Conservation (phyloP, 2,888 invertebrate species). For the Orchestes rusci region DNA sequence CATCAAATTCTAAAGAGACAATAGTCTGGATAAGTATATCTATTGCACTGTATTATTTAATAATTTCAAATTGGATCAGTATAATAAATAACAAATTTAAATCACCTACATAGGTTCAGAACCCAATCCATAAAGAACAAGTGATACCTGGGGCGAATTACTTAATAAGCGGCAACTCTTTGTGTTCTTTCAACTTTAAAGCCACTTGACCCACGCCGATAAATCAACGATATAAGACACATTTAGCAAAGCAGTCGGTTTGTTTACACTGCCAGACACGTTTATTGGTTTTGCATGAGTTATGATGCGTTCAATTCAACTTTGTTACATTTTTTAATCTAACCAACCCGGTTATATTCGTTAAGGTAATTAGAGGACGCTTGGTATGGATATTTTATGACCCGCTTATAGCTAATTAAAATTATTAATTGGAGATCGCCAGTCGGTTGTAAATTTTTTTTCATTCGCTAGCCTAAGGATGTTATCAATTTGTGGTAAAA, state of each 20-base stretch:
- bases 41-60: too few species aligned
- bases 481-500: conserved; percentile 17
- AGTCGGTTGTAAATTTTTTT: conserved; percentile 19
- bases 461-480: conserved; percentile 17
- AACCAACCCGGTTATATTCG: conserved; percentile 30
- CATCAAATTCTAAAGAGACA: too few species aligned
- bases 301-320: conserved; percentile 33
- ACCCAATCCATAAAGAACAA: too few species aligned
- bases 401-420: conserved; percentile 29
- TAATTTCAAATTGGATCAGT: too few species aligned
- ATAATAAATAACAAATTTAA: too few species aligned
- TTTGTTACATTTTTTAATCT: conserved; percentile 35
- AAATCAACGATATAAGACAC: too few species aligned
- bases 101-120: too few species aligned
- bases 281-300: conserved; percentile 35
- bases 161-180: too few species aligned
- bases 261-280: conserved; percentile 36
- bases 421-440: conserved; percentile 27
- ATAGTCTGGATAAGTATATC: too few species aligned
- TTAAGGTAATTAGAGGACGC: conserved; percentile 26
- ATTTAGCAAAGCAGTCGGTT: conserved; percentile 26
- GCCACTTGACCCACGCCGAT: too few species aligned
- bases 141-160: too few species aligned
- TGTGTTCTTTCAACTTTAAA: too few species aligned
- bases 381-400: conserved; percentile 25